Base-by-base conservation (phyloP, 1,140 invertebrate species). In the Orussus abietinus region DNA sequence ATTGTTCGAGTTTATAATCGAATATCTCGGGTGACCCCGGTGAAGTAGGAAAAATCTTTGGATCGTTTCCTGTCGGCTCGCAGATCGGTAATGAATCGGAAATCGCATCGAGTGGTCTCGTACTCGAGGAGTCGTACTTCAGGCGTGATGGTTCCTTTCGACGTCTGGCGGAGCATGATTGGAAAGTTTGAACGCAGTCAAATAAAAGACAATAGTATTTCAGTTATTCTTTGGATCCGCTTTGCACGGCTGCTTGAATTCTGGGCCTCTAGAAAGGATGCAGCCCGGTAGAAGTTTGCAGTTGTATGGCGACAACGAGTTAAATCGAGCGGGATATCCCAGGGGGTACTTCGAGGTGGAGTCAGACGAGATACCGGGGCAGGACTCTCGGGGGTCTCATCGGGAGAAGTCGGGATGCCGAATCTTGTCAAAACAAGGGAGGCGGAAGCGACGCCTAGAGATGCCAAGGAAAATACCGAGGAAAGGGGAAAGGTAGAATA, bases 271-370 rank as follows among this genome's bases (percentile, higher is more conserved):
- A 6, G 22, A 25, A 25, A 7, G 6, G 6, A 7, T 7, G 22
- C 22, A 25, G 22, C 6, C 6, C 22, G 22, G n/a, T 7, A 25
- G n/a, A 25, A n/a, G 22, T 25, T 25, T n/a, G n/a, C 22, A n/a
- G 6, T n/a, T 25, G 22, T 25, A 7, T n/a, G 22, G 22, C 22
- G 6, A n/a, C 22, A n/a, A 25, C 22, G 22, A n/a, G 22, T 25
- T 25, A 25, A 25, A 25, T 25, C 22, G 22, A 25, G 22, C 22
- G 22, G 22, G 22, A 25, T 25, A 25, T 25, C 22, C 22, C n/a
- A 7, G 22, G n/a, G 22, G 22, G n/a, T 25, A 25, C 22, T 25
- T 25, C n/a, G 6, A 25, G n/a, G 6, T 25, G 22, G 22, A n/a
- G 22, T 25, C n/a, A 25, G 22, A 7, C n/a, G 22, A 25, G 22